Evolutionary conservation across 2,888 invertebrate species (phyloP).

Genomic region (Scelioninae gen. 1): DNA sequence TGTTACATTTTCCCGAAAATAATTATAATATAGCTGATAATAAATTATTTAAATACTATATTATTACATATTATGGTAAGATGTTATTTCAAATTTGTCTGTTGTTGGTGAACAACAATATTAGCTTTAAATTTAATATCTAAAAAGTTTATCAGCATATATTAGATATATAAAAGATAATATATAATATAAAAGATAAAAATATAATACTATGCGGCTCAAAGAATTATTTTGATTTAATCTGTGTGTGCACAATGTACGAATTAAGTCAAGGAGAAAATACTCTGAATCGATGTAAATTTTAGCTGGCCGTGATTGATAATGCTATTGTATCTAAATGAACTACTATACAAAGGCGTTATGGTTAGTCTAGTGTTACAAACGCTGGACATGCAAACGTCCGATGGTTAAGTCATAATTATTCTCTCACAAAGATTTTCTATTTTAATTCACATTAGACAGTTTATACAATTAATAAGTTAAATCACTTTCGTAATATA

Average conservation of each 20-base stretch:
- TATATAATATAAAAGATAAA: too few species aligned
- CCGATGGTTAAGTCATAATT: conserved; percentile 43
- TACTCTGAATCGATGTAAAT: conserved; percentile 89
- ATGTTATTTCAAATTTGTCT: too few species aligned
- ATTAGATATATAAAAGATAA: conserved; percentile 94
- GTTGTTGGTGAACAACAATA: conserved; percentile 11
- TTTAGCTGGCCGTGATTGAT: conserved; percentile 45
- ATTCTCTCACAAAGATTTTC: conserved; percentile 9
- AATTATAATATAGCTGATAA: too few species aligned
- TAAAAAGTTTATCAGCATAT: conserved; percentile 87
- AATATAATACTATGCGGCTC: too few species aligned
- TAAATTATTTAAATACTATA: too few species aligned
- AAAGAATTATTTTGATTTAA: conserved; percentile 92
- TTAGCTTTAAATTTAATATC: conserved; percentile 13
- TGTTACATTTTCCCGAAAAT: too few species aligned
- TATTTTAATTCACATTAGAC: too few species aligned
- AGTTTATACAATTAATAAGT: too few species aligned
- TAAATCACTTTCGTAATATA: too few species aligned
- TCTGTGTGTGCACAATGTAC: conserved; percentile 96
- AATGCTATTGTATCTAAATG: conserved; percentile 41
- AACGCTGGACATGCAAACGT: conserved; percentile 50
- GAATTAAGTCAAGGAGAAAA: conserved; percentile 95
- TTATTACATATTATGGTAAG: too few species aligned
- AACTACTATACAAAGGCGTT: conserved; percentile 50
- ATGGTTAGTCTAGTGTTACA: conserved; percentile 36